phyloP scores from a whole-genome alignment of 2,797 vertebrate genomes.

The Syngnathus rostellatus region DNA sequence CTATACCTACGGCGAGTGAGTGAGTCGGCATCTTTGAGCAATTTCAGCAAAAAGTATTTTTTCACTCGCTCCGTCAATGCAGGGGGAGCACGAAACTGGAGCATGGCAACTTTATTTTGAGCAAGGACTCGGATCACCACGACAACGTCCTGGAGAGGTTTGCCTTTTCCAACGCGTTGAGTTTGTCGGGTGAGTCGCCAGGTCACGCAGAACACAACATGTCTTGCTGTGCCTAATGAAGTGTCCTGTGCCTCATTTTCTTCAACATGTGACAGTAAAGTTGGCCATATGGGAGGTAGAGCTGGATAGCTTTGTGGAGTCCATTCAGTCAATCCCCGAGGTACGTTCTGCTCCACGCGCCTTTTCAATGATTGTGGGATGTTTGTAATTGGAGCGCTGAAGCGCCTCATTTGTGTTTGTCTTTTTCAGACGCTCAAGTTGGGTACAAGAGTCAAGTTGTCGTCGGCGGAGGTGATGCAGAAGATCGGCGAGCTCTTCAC shows the following conservation, averaged over 20 bases:
- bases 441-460: slow-evolving; percentile 82
- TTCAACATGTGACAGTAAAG: slow-evolving; percentile 72
- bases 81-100: slow-evolving; percentile 88
- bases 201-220: no score
- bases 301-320: slow-evolving; percentile 91
- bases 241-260: background rate
- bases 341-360: slow-evolving; percentile 21
- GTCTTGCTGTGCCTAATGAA: no score
- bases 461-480: slow-evolving; percentile 94
- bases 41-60: background rate
- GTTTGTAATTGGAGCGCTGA: background rate
- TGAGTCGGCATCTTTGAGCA: background rate
- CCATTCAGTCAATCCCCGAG: slow-evolving; percentile 98
- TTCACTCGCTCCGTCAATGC: slow-evolving; percentile 12
- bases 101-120: slow-evolving; percentile 84
- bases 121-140: slow-evolving; percentile 70
- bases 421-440: slow-evolving; percentile 81
- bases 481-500: slow-evolving; percentile 96
- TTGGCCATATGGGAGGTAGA: slow-evolving; percentile 95
- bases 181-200: slow-evolving; percentile 80
- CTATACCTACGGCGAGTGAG: slow-evolving; percentile 81
- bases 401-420: background rate
- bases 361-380: background rate
- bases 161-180: slow-evolving; percentile 95
- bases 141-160: slow-evolving; percentile 87